Base-by-base conservation (phyloP, 2,797 vertebrate genomes). In the Rhabdomys pumilio region DNA sequence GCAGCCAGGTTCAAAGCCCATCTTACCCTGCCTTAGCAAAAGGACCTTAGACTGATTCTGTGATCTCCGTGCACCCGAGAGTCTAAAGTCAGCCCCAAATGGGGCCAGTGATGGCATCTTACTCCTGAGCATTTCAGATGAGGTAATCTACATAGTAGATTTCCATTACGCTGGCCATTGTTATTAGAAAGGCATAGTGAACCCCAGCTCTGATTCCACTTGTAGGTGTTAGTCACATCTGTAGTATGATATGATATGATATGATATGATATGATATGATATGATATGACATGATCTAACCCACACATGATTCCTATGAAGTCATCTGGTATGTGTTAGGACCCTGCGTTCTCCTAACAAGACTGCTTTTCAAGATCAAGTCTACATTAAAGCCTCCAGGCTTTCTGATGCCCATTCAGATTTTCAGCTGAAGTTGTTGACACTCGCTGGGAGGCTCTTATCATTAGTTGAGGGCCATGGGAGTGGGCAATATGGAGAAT, bases 231-330 rank as follows among this genome's bases (percentile, higher is more conserved):
- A 44, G 4, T 44, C 44, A 44, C 44, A 44, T 44, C 44, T 44
- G 44, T 44, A 44, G 44, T 44, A 44, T 44, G 31, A 44, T 47
- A 31, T 29, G 44, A 20, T 10, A 17, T 22, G 67, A 13, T 26
- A 59, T 44, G 38, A 10, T 44, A 44, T 44, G 44, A 5, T 44
- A 44, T 44, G 44, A 6, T 44, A 44, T 44, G 31, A 44, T 47
- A 31, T 29, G 44, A 20, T 10, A 17, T 22, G 67, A 13, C 15
- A 59, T 44, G 38, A 10, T 24, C 67, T 20, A 86, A 31, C 6
- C 2, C 38, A 76, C 12, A 13, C 3, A 1, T 41, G 53, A 63
- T 57, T 55, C 22, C 84, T 59, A 3, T 0, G 0, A 29, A 65
- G 3, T 24, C 26, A 59, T 44, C 1, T 31, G 55, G 38, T 31